Evolutionary conservation across 2,113 vertebrate species (phyloP).

Genomic region (Notarius lentiginosus): DNA sequence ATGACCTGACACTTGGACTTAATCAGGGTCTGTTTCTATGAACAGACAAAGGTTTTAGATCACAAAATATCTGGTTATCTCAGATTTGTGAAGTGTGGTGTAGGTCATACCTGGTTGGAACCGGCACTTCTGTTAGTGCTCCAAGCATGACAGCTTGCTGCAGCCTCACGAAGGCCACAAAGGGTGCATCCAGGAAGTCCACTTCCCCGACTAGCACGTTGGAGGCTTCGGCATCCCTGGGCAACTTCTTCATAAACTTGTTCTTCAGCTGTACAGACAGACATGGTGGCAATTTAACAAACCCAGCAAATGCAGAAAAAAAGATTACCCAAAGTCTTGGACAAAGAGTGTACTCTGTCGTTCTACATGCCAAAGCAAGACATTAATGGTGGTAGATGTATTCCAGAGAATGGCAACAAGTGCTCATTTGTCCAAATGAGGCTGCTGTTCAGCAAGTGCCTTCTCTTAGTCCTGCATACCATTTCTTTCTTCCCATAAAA

Average conservation of each 20-base stretch:
- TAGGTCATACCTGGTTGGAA: conserved; percentile 85
- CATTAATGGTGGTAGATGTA: conserved; percentile 10
- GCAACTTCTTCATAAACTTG: conserved; percentile 99
- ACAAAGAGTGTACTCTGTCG: neutral
- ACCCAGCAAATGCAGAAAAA: neutral
- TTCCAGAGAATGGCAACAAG: conserved; percentile 25
- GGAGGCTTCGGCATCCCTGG: conserved; percentile 95
- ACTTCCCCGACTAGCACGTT: conserved; percentile 97
- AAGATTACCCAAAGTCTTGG: neutral
- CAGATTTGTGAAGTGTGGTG: neutral
- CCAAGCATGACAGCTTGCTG: conserved; percentile 97
- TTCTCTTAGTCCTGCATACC: conserved; percentile 27
- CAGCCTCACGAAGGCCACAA: conserved; percentile 93
- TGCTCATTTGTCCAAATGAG: conserved; percentile 19
- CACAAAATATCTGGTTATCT: neutral
- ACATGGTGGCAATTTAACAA: conserved; percentile 32
- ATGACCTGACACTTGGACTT: neutral
- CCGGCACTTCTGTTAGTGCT: conserved; percentile 93
- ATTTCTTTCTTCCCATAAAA: conserved; percentile 1
- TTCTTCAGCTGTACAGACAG: conserved; percentile 84
- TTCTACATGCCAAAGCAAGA: conserved; percentile 10
- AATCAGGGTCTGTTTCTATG: neutral
- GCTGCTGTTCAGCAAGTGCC: conserved; percentile 18
- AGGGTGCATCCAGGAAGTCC: conserved; percentile 90
- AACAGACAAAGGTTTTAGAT: neutral